Evolutionary conservation across 1,140 invertebrate genomes (phyloP), one percentile per base, ranked within the genome.

Genomic region (Listronotus oregonensis): DNA sequence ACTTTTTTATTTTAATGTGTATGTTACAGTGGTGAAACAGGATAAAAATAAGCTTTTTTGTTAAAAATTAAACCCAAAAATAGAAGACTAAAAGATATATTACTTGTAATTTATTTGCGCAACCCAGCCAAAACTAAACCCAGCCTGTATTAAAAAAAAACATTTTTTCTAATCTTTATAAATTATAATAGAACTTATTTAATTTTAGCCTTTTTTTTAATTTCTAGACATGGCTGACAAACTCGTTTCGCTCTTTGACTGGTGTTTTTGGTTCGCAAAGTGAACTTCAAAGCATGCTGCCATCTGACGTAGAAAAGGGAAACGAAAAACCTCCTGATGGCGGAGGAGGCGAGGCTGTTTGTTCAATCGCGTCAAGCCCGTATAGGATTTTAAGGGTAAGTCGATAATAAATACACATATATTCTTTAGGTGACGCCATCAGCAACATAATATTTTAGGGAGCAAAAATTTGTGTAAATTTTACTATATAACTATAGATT

Each of bases 341-440:
- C 66, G 69, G 81, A 65, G 68, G 77, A 67, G 64, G 80, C 65
- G 55, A 66, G 21, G 40, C 55, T 1, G 77, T 88, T 12, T 89
- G 87, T 74, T 77, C 86, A 1, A 82, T 89, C 71, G 81, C 81
- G 47, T 85, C 88, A 66, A 88, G 86, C 71, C 87, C 87, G 14
- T 88, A 81, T 72, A 78, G 87, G 54, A 88, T 89, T 72, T 77
- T 88, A 47, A 82, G 86, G 82, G 86, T 87, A 74, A 85, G 84
- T 79, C 12, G 8, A 4, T 37, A 37, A 7, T 37, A 5, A 4
- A 12, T 37, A 10, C 7, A 8, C 34, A 37, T 37, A 7, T 2
- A 37, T 37, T 37, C 8, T 37, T 2, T 37, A 37, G 34, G 34
- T 37, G 34, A 7, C 34, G 8, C 34, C 11, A 37, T 3, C 11